Evolutionary conservation across 2,888 invertebrate species (phyloP), one percentile per base, ranked within the genome.

Genomic region (Bombylius discolor): DNA sequence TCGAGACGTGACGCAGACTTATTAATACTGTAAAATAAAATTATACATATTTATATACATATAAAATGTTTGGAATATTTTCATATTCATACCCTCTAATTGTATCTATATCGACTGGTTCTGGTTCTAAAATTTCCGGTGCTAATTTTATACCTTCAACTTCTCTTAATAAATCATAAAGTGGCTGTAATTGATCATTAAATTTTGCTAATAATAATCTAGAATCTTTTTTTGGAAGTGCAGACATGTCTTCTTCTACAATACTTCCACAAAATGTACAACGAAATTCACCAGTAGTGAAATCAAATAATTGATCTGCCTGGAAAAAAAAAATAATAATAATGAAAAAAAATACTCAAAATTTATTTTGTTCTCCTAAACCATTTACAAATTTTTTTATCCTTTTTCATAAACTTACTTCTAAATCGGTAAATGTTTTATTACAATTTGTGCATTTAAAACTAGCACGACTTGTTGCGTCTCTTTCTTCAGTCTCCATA

Each of bases 381-480:
- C 23, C 32, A 53, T 5, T 14, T 47, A 34, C 31, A 53, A 14
- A 56, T 49, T 39, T 31, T 42, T 48, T 49, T 51, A 45, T 4
- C 23, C 13, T 48, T 23, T 23, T 23, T 23, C 23, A 23, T 2
- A 44, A 9, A 66, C 73, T 75, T 67, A 85, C 87, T 76, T 97
- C 96, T 46, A 96, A 79, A 76, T 97, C 97, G 46, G 96, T 96
- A 71, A 93, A 97, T 1, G 94, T 91, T 76, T 95, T 96, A 53
- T 83, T 80, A 73, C 97, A 97, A 53, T 83, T 80, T 5, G 88
- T 87, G 70, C 97, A 97, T 68, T 91, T 91, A 72, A 97, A 98
- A 69, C 96, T 95, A 33, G 96, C 92, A 60, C 96, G 81, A 70
- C 92, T 93, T 0, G 95, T 96, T 0, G 92, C 92, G 74, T 96